These are phyloP conservation scores for Lycocerus yunnanus DNA, from an alignment of 2,888 invertebrate genomes.

Conservation along the genomic window DNA sequence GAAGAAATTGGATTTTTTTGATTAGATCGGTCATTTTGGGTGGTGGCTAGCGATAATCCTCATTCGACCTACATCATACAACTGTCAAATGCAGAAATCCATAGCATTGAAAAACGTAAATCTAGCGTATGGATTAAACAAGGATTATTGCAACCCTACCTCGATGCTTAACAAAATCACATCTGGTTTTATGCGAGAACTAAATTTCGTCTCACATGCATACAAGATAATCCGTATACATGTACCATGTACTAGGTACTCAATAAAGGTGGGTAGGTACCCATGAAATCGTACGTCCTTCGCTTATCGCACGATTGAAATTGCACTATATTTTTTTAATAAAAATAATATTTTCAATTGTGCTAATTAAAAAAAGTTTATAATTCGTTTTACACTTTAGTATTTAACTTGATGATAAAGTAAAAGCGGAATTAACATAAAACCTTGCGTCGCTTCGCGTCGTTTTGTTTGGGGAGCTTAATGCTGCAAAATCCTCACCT, in stretches of 20 bases:
- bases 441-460: slow-evolving; percentile 29
- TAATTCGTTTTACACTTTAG: background rate
- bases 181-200: slow-evolving; percentile 20
- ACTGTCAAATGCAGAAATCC: slow-evolving; percentile 37
- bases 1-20: slow-evolving; percentile 29
- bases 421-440: slow-evolving; percentile 34
- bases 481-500: slow-evolving; percentile 37
- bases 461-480: slow-evolving; percentile 31
- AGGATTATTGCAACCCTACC: slow-evolving; percentile 34
- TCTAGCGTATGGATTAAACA: slow-evolving; percentile 35
- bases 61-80: slow-evolving; percentile 36
- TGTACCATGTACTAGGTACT: background rate
- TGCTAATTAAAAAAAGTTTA: background rate
- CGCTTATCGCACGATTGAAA: too few relatives aligned
- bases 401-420: slow-evolving; percentile 24
- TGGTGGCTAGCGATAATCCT: slow-evolving; percentile 31
- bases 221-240: background rate
- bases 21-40: slow-evolving; percentile 32
- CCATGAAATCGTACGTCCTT: too few relatives aligned
- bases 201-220: slow-evolving; percentile 8
- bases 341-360: background rate
- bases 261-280: too few relatives aligned
- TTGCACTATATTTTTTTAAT: background rate
- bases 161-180: slow-evolving; percentile 26
- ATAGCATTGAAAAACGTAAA: slow-evolving; percentile 32